phyloP scores from a whole-genome alignment of 2,888 invertebrate genomes.

The Rotaria socialis region DNA sequence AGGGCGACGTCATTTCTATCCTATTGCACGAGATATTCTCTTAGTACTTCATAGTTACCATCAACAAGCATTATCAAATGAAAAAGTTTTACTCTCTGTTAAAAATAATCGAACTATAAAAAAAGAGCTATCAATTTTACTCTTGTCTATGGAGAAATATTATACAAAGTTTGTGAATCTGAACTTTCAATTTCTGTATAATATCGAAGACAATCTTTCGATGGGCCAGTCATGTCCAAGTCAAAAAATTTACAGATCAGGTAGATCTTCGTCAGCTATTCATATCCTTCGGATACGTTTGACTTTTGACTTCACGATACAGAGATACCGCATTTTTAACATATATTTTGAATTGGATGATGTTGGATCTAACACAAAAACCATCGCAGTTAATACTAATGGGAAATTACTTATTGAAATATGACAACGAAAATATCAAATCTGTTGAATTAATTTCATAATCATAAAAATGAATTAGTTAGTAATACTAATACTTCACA shows the following conservation, averaged over 20 bases:
- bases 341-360: no score
- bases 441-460: background rate
- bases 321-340: no score
- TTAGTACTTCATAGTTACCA: background rate
- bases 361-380: no score
- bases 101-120: background rate
- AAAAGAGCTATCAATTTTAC: background rate
- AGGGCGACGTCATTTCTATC: background rate
- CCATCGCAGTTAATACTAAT: no score
- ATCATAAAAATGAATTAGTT: constrained; percentile 4
- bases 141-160: constrained; percentile 4
- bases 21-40: background rate
- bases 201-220: no score
- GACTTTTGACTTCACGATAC: no score
- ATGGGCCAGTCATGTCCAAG: no score
- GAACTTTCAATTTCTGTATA: no score
- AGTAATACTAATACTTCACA: background rate
- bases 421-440: background rate
- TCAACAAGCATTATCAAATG: background rate
- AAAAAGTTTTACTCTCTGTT: background rate
- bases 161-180: background rate
- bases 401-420: background rate
- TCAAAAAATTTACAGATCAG: no score
- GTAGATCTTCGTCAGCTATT: no score
- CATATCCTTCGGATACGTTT: no score